Evolutionary conservation across 2,113 vertebrate species (phyloP), one percentile per base, ranked within the genome.

Genomic region (Sebastes schlegelii): DNA sequence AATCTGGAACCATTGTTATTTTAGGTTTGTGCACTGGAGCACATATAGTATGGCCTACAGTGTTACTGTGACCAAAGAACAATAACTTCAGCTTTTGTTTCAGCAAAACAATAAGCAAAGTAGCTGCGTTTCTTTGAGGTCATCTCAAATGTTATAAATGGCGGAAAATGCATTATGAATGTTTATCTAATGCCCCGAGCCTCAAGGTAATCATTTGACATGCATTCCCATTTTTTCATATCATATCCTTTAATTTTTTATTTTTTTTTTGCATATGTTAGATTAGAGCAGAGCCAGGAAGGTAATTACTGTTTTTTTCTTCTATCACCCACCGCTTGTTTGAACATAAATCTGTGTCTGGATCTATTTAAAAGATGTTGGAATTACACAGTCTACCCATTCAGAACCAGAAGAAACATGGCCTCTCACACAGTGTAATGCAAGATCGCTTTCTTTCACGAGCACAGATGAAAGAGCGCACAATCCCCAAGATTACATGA

Each of bases 61-160:
- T 72, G 60, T 64, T 74, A 77, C 9, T 5, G 63, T 68, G 69
- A 45, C 70, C 26, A 67, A 4, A 81, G 17, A 87, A 77, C 46
- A 84, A 86, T 49, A 81, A 84, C 17, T 49, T 64, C 45, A 21
- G 61, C 23, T 86, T 74, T 55, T 68, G 48, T 71, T 71, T 73
- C 5, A 55, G 65, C 63, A 80, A 67, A 82, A 84, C 43, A 82
- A 84, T 21, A 72, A 75, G 72, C 23, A 79, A 79, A 84, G 34
- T 40, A 54, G 34, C 17, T 51, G 67, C 9, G n/a, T 77, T 77
- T 70, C 23, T 73, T 61, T 26, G 17, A 71, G 64, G 57, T 86
- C 49, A 74, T 74, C 55, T 49, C 43, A 74, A 14, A 80, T 60
- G 42, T 60, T 77, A 26, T 62, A 80, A 63, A 62, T 17, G 23